Percentiles rank a stretch among this genome's conserved stretches.
These are phyloP conservation scores for Drosophila prosaltans DNA, from an alignment of 1,140 invertebrate genomes.

Conservation along the genomic window DNA sequence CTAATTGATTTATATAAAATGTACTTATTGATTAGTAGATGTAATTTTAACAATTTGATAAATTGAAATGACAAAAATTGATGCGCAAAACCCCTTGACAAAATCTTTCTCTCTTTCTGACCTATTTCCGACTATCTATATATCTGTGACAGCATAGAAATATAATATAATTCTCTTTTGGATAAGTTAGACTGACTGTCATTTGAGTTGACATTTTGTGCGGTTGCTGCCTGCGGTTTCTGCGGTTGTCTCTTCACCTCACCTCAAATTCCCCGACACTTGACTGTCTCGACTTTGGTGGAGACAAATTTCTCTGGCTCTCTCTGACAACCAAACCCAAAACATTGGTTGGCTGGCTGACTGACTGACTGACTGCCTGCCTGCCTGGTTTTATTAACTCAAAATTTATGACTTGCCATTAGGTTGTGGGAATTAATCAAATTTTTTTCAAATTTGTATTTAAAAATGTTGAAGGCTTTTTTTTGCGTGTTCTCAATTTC, in stretches of 20 bases:
- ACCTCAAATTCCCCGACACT: conserved; percentile 1
- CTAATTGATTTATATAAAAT: conserved; percentile 67
- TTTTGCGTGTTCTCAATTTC: conserved; percentile 60
- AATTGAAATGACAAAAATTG: not conserved
- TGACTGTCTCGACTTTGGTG: conserved; percentile 1
- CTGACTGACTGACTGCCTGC: conserved; percentile 60
- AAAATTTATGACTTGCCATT: conserved; percentile 72
- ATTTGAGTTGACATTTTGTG: conserved; percentile 35
- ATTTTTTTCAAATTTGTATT: conserved; percentile 81
- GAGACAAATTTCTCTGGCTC: conserved; percentile 1
- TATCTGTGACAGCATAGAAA: too few relatives aligned
- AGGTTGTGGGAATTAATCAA: conserved; percentile 72
- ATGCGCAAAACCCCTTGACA: not conserved
- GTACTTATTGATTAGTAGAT: conserved; percentile 1
- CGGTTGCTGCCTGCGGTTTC: conserved; percentile 22
- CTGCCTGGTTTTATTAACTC: conserved; percentile 72
- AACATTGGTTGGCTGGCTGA: conserved; percentile 20
- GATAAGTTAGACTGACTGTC: conserved; percentile 16
- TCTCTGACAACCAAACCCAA: not conserved
- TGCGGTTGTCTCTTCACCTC: conserved; percentile 18
- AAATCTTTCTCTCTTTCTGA: not conserved
- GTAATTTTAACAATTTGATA: conserved; percentile 4
- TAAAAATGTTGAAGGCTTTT: conserved; percentile 66
- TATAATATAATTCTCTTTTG: conserved; percentile 2
- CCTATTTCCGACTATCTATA: not conserved